phyloP scores from a whole-genome alignment of 1,140 invertebrate species.

The Drosophila bifasciata region DNA sequence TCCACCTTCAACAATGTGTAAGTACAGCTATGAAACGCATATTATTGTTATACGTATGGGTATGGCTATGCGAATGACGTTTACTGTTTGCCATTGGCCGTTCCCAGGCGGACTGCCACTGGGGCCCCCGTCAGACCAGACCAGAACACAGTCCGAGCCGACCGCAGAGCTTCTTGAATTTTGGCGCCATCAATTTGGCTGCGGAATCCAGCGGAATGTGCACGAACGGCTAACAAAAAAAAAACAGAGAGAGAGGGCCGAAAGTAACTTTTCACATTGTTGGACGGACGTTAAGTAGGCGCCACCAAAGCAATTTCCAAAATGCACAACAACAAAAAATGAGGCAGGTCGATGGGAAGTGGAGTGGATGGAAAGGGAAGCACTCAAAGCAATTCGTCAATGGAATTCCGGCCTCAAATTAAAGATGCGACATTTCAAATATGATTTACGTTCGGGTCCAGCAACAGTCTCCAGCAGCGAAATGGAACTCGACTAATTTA shows the following conservation, averaged over 20 bases:
- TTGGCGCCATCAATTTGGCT: conserved; percentile 81
- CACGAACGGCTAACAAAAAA: conserved; percentile 45
- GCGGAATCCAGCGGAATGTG: conserved; percentile 72
- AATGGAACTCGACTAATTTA: conserved; percentile 1
- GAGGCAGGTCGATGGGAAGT: not conserved
- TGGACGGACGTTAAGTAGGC: conserved; percentile 61
- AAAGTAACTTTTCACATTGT: conserved; percentile 58
- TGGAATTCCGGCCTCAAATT: conserved; percentile 68
- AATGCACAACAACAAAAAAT: conserved; percentile 41
- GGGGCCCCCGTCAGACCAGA: conserved; percentile 8
- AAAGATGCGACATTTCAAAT: conserved; percentile 70
- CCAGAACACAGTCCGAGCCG: conserved; percentile 6
- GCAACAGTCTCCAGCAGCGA: not conserved
- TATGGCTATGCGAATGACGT: conserved; percentile 58
- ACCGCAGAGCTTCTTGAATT: conserved; percentile 62
- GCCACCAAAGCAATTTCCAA: conserved; percentile 75
- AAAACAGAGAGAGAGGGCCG: conserved; percentile 18
- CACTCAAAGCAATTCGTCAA: conserved; percentile 63
- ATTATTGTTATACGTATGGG: conserved; percentile 18
- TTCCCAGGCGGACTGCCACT: conserved; percentile 37
- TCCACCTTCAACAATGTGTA: not conserved
- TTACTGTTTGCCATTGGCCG: conserved; percentile 17
- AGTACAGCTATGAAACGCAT: conserved; percentile 3
- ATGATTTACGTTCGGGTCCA: conserved; percentile 55
- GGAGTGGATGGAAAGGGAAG: not conserved